Conservation (phyloP, 2,888 invertebrate species). For the Sphaerophoria taeniata region DNA sequence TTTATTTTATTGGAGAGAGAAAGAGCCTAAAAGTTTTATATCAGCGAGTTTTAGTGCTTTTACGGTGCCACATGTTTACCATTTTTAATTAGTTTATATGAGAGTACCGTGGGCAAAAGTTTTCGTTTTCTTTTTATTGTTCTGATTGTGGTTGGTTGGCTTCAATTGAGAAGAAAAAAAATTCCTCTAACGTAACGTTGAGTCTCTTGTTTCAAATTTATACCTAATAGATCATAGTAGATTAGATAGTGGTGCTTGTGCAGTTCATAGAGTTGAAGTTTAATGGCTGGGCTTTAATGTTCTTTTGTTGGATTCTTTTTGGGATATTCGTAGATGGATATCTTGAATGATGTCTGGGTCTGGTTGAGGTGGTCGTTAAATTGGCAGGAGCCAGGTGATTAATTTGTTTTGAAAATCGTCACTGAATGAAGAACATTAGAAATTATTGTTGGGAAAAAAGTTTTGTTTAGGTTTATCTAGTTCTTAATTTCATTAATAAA, state of each 20-base stretch:
- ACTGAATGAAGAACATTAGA: slow-evolving; percentile 10
- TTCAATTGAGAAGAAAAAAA: slow-evolving; percentile 1
- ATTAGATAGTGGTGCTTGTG: slow-evolving; percentile 13
- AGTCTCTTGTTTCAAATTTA: slow-evolving; percentile 35
- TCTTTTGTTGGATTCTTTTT: slow-evolving; percentile 13
- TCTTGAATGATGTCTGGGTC: not conserved
- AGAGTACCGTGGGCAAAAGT: slow-evolving; percentile 53
- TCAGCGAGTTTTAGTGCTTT: slow-evolving; percentile 42
- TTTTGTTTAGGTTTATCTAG: no score
- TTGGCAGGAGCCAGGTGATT: slow-evolving; percentile 54
- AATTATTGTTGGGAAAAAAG: slow-evolving; percentile 11
- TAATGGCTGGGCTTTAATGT: slow-evolving; percentile 30
- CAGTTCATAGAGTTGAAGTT: slow-evolving; percentile 14
- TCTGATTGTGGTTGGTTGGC: not conserved
- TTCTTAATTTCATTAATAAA: no score
- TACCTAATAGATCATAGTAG: slow-evolving; percentile 24
- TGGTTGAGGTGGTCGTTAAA: slow-evolving; percentile 41
- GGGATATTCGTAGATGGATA: slow-evolving; percentile 22
- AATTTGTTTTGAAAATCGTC: slow-evolving; percentile 33
- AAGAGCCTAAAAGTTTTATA: slow-evolving; percentile 38
- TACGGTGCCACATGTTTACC: slow-evolving; percentile 70
- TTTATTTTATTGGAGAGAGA: slow-evolving; percentile 27
- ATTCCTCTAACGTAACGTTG: slow-evolving; percentile 31
- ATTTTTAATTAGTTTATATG: slow-evolving; percentile 69
- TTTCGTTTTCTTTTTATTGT: slow-evolving; percentile 31